Conservation (phyloP, 2,888 invertebrate genomes). For the Plagodis pulveraria region DNA sequence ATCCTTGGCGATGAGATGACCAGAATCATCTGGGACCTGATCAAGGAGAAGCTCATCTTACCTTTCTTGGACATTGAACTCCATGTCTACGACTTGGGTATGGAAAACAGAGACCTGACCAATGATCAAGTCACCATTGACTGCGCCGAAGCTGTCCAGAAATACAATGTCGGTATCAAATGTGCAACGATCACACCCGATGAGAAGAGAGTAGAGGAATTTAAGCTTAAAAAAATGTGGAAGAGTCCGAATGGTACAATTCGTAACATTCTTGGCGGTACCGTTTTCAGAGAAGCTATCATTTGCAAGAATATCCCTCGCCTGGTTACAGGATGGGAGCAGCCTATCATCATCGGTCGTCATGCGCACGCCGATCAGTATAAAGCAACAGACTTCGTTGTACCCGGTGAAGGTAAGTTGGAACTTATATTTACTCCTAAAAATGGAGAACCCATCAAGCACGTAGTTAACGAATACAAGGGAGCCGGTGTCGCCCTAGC, state of each 20-base stretch:
- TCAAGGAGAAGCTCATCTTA: slow-evolving; percentile 98
- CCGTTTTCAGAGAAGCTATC: slow-evolving; percentile 94
- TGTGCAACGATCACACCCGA: slow-evolving; percentile 99
- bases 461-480: slow-evolving; percentile 93
- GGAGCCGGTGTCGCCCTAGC: slow-evolving; percentile 96
- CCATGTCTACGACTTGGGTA: slow-evolving; percentile 97
- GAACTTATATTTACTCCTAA: slow-evolving; percentile 92
- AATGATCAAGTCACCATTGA: slow-evolving; percentile 98
- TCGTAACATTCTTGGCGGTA: slow-evolving; percentile 94
- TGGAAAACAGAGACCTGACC: slow-evolving; percentile 97
- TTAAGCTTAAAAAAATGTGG: slow-evolving; percentile 95
- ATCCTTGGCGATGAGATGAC: slow-evolving; percentile 98
- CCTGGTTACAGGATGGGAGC: slow-evolving; percentile 96
- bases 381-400: slow-evolving; percentile 98
- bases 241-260: slow-evolving; percentile 96
- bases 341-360: slow-evolving; percentile 99
- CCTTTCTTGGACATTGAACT: slow-evolving; percentile 98
- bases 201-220: slow-evolving; percentile 97
- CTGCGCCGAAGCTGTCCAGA: slow-evolving; percentile 97
- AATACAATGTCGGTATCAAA: slow-evolving; percentile 99
- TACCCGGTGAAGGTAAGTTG: slow-evolving; percentile 95
- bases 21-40: slow-evolving; percentile 98
- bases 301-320: slow-evolving; percentile 97
- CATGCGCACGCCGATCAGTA: slow-evolving; percentile 99
- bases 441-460: slow-evolving; percentile 86